Percentiles rank a stretch among this genome's conserved stretches.
These are phyloP conservation scores for Grus americana DNA, from an alignment of 2,113 vertebrate genomes.

Conservation along the genomic window DNA sequence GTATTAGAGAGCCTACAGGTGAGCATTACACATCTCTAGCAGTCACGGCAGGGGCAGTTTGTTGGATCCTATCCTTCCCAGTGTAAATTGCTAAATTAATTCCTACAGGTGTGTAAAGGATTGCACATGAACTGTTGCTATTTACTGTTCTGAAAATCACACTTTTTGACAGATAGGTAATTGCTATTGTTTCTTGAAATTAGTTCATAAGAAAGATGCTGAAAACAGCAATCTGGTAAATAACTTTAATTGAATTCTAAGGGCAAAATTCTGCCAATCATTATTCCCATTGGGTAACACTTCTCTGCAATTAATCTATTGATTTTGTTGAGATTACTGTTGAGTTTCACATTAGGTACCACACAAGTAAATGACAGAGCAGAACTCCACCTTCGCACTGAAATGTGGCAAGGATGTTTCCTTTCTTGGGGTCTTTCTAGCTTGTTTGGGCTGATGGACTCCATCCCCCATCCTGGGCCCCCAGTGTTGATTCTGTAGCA, in stretches of 20 bases:
- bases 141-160: slow-evolving; percentile 16
- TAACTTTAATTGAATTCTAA: slow-evolving; percentile 54
- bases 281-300: not conserved
- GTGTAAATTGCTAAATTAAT: not conserved
- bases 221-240: slow-evolving; percentile 52
- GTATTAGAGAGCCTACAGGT: not conserved
- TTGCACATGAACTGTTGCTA: not conserved
- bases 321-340: not conserved
- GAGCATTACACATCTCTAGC: not conserved
- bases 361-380: not conserved
- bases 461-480: too few species aligned
- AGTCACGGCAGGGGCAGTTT: not conserved
- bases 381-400: not conserved
- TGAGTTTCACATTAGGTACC: not conserved
- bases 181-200: slow-evolving; percentile 50
- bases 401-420: not conserved
- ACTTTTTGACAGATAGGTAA: not conserved
- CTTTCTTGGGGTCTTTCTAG: not conserved
- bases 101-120: not conserved
- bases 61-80: not conserved
- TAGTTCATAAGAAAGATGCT: slow-evolving; percentile 34
- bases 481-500: not conserved
- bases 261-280: slow-evolving; percentile 50
- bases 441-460: not conserved
- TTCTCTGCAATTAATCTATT: not conserved